phyloP scores from a whole-genome alignment of 2,113 vertebrate species.

The Picathartes gymnocephalus region DNA sequence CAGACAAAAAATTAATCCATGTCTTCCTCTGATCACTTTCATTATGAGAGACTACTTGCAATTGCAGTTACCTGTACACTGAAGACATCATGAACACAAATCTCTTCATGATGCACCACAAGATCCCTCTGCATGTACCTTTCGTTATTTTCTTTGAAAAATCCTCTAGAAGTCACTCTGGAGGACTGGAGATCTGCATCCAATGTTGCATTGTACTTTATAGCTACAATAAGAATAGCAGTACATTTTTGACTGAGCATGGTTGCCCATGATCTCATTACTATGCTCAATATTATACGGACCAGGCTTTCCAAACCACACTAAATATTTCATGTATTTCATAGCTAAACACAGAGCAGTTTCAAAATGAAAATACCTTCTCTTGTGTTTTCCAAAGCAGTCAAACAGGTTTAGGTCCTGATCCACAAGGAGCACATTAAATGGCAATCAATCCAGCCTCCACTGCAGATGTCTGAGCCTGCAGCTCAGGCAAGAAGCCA shows the following conservation, averaged over 20 bases:
- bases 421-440: background rate
- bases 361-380: background rate
- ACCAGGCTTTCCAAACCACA: background rate
- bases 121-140: constrained; percentile 72
- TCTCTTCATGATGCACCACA: constrained; percentile 30
- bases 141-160: constrained; percentile 84
- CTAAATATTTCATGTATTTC: background rate
- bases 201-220: constrained; percentile 82
- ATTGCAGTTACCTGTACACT: constrained; percentile 80
- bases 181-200: constrained; percentile 84
- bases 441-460: background rate
- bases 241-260: background rate
- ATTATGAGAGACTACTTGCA: background rate
- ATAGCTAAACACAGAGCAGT: background rate
- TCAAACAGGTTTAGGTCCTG: background rate
- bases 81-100: constrained; percentile 73
- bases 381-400: background rate
- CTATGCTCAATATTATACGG: background rate
- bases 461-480: background rate
- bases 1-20: background rate
- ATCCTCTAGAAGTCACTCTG: constrained; percentile 82
- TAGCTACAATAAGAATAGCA: constrained; percentile 53
- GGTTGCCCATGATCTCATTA: background rate
- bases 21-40: background rate
- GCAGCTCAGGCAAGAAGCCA: background rate